Evolutionary conservation across 2,888 invertebrate species (phyloP).

Genomic region (Eurytoma adleriae): DNA sequence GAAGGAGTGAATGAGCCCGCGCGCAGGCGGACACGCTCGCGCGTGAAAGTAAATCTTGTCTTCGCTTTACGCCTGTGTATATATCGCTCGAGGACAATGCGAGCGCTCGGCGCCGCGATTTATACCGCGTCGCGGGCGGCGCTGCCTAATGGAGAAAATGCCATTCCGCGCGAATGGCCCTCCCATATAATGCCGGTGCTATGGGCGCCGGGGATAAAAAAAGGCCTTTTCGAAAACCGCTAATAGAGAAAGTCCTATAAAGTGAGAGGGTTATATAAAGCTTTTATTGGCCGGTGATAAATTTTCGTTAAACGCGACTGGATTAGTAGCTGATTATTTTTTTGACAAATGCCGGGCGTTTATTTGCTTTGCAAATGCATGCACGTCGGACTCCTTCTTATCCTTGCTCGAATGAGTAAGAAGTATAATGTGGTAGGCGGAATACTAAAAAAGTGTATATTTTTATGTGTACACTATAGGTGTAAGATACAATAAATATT

Average conservation of each 20-base stretch:
- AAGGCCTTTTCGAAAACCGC: slow-evolving; percentile 26
- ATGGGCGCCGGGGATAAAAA: background rate
- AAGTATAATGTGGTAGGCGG: no score
- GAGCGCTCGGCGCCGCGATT: background rate
- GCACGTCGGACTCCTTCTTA: no score
- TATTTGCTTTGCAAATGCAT: background rate
- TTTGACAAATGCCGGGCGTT: background rate
- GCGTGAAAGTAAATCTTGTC: slow-evolving; percentile 42
- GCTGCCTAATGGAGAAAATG: slow-evolving; percentile 4
- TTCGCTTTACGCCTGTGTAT: slow-evolving; percentile 10
- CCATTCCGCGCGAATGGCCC: background rate
- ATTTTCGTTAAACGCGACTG: slow-evolving; percentile 5
- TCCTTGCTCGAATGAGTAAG: no score
- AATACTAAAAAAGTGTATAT: no score
- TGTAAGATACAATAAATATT: no score
- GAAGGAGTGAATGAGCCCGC: slow-evolving; percentile 32
- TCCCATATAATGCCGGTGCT: background rate
- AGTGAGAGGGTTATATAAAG: slow-evolving; percentile 19
- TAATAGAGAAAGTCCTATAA: slow-evolving; percentile 16
- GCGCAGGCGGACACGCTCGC: slow-evolving; percentile 22
- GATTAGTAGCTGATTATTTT: background rate
- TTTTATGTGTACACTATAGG: no score
- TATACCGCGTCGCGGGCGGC: background rate
- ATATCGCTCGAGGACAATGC: slow-evolving; percentile 13
- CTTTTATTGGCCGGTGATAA: background rate